phyloP scores from a whole-genome alignment of 2,797 vertebrate species.

The Falco cherrug region DNA sequence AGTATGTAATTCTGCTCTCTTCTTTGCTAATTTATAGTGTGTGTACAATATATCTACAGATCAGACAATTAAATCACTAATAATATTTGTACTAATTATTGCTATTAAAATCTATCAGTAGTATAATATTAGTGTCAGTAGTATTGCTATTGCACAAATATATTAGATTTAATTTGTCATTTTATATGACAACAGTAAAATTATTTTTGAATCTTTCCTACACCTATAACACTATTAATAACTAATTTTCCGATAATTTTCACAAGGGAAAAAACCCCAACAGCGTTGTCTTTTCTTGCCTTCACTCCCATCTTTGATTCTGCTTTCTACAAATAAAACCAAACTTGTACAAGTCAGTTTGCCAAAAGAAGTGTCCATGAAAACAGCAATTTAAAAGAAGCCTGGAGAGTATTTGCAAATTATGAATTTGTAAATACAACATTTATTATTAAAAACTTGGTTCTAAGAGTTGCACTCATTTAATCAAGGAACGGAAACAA shows the following conservation, averaged over 20 bases:
- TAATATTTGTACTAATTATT: constrained; percentile 11
- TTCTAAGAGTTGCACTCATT: constrained; percentile 7
- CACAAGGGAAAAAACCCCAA: neutral
- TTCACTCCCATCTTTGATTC: neutral
- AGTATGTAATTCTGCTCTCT: neutral
- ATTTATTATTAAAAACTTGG: constrained; percentile 59
- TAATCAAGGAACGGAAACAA: constrained; percentile 46
- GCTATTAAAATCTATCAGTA: neutral
- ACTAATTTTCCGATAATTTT: neutral
- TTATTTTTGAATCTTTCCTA: neutral
- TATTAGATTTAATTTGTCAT: neutral
- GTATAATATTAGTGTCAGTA: neutral
- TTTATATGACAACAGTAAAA: neutral
- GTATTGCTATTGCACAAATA: neutral
- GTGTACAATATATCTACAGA: neutral
- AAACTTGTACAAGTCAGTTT: constrained; percentile 15
- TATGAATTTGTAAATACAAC: constrained; percentile 61
- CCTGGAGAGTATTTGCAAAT: constrained; percentile 49
- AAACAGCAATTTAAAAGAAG: constrained; percentile 44
- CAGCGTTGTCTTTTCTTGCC: neutral
- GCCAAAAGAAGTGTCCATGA: neutral
- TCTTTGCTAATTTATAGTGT: neutral
- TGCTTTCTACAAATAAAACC: constrained; percentile 6
- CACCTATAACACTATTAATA: neutral
- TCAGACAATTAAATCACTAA: neutral